Evolutionary conservation across 2,797 vertebrate genomes (phyloP), one percentile per base, ranked within the genome.

Genomic region (Emydoidea blandingii): DNA sequence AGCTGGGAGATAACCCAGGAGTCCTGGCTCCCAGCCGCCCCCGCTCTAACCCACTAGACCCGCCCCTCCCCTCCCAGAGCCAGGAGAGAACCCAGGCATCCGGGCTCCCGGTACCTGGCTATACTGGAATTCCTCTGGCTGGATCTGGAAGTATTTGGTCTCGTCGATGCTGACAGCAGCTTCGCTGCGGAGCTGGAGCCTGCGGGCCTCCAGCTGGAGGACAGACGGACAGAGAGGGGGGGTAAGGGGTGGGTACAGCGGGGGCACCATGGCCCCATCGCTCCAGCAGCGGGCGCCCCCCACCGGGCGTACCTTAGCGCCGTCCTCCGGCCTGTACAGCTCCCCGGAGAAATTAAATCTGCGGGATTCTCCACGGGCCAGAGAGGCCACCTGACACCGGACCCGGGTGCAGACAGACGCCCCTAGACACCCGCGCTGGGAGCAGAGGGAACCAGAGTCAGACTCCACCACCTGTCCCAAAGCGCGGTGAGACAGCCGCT

Each of bases 61-160:
- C 41, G 8, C 41, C n/a, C n/a, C n/a, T n/a, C 41, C 6, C 44
- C 44, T 6, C 6, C 44, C 44, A 57, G 4, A 27, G 25, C 56
- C 41, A 4, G 65, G 9, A 23, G n/a, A 72, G 19, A 27, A 81
- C 65, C 47, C 54, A 83, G 81, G 54, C 47, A 37, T 83, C 41
- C 31, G 19, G 53, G 10, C n/a, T 23, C 85, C 6, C 31, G 27
- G 85, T 92, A 92, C 91, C 87, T 92, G 91, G 41, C 37, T 89
- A n/a, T 86, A 89, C 23, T 81, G 81, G 47, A 92, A 88, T 44
- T 80, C 83, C 50, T 89, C 79, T 16, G 56, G 68, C 52, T 89
- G 54, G 27, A 14, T 74, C 86, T 59, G 91, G 91, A 92, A 92
- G 89, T 89, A 92, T 50, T 50, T 86, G 68, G 87, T 86, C 15